phyloP scores from a whole-genome alignment of 2,888 invertebrate genomes.

The Odontocerum albicorne region DNA sequence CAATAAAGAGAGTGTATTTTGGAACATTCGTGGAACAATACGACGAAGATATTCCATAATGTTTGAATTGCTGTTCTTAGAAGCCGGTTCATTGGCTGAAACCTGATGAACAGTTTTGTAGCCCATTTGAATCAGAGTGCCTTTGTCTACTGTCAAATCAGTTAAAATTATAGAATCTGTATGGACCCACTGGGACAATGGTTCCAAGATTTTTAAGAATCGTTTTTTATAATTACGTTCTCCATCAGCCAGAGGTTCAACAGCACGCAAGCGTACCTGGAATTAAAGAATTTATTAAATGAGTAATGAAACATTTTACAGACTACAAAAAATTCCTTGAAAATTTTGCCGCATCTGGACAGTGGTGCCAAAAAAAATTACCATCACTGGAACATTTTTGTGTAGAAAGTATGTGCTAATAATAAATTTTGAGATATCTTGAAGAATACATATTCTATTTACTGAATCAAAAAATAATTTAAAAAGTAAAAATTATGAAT shows the following conservation, averaged over 20 bases:
- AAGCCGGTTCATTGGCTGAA: slow-evolving; percentile 50
- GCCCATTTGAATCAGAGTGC: slow-evolving; percentile 75
- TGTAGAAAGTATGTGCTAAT: too few species aligned
- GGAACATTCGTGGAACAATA: slow-evolving; percentile 88
- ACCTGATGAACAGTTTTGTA: slow-evolving; percentile 75
- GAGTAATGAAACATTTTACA: not conserved
- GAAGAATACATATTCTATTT: too few species aligned
- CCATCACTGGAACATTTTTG: too few species aligned
- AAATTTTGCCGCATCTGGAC: too few species aligned
- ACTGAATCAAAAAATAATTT: too few species aligned
- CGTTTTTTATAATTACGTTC: slow-evolving; percentile 80
- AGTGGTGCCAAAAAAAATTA: too few species aligned
- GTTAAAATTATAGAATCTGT: slow-evolving; percentile 76
- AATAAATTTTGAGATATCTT: too few species aligned
- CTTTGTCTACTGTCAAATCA: slow-evolving; percentile 82
- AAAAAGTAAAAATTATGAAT: too few species aligned
- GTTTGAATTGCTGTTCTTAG: slow-evolving; percentile 66
- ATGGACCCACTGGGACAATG: slow-evolving; percentile 77
- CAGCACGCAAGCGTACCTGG: slow-evolving; percentile 74
- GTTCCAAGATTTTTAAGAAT: slow-evolving; percentile 81
- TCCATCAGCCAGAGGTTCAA: slow-evolving; percentile 78
- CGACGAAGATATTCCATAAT: slow-evolving; percentile 87
- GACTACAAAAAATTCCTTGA: too few species aligned
- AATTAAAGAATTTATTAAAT: slow-evolving; percentile 7
- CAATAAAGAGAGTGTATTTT: slow-evolving; percentile 80